Percentiles rank a stretch among this genome's conserved stretches.
Evolutionary conservation across 35 echinoderm and acorn worm genomes (phyloP).

Genomic region (Holothuria glaberrima): DNA sequence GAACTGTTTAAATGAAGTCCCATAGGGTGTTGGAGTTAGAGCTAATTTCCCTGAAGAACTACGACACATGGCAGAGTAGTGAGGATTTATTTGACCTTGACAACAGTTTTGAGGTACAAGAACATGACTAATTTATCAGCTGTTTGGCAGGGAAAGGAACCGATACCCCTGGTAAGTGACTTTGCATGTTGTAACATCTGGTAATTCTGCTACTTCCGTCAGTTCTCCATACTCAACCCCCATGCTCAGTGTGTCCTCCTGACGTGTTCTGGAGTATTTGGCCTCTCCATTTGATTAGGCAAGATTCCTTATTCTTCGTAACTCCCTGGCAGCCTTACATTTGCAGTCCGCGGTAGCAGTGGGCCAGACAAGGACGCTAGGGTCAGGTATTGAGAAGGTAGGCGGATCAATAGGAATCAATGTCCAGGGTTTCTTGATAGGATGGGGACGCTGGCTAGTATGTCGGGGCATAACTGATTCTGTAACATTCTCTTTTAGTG

Average conservation of each 20-base stretch:
- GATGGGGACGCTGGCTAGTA: not conserved
- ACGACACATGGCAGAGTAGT: no score
- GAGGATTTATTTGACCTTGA: no score
- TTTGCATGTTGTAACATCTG: not conserved
- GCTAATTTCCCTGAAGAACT: no score
- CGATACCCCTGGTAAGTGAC: no score
- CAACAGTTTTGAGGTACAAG: no score
- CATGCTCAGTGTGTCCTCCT: not conserved
- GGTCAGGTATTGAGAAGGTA: not conserved
- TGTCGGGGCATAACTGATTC: no score
- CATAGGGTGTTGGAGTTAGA: no score
- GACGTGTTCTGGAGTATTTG: not conserved
- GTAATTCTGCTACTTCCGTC: not conserved
- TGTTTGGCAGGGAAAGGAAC: no score
- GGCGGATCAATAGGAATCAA: slow-evolving; percentile 2
- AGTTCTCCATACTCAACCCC: not conserved
- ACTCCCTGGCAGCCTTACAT: not conserved
- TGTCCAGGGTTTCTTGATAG: not conserved
- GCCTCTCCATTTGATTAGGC: not conserved
- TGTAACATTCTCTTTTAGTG: no score
- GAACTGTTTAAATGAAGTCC: no score
- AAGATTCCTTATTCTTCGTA: not conserved
- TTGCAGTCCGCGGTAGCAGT: not conserved
- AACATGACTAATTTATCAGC: no score
- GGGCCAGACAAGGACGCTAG: no score